These are phyloP conservation scores for Porites divaricata DNA, from an alignment of 92 coral and sea anemone genomes.

Conservation along the genomic window DNA sequence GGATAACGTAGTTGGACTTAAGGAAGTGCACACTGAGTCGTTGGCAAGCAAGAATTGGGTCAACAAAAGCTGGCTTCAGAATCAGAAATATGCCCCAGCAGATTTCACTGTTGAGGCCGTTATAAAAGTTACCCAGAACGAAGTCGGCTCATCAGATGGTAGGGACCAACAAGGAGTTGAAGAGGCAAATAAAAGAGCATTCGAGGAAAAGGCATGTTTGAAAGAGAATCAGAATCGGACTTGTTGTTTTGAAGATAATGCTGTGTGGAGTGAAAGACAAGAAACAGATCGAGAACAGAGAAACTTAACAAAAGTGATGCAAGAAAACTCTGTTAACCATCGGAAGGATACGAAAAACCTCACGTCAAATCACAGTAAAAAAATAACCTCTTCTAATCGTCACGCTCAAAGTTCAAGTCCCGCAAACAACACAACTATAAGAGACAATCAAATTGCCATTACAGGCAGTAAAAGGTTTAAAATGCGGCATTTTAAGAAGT, in stretches of 20 bases:
- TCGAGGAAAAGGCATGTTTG: not conserved
- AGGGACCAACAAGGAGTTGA: not conserved
- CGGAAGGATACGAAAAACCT: not conserved
- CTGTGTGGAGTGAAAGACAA: too few relatives aligned
- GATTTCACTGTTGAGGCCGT: not conserved
- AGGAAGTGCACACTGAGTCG: not conserved
- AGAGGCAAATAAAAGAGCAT: not conserved
- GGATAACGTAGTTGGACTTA: not conserved
- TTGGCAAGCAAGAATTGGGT: not conserved
- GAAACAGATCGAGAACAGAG: not conserved
- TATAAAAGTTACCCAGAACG: not conserved
- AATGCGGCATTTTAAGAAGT: slow-evolving; percentile 41
- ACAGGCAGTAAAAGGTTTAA: not conserved
- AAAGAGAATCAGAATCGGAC: not conserved
- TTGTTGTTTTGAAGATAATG: not conserved
- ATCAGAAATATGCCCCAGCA: not conserved
- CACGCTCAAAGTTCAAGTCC: not conserved
- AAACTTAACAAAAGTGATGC: not conserved
- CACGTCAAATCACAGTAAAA: not conserved
- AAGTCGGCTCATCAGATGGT: not conserved
- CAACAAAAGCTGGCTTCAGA: not conserved
- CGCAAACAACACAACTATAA: not conserved
- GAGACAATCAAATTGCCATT: not conserved
- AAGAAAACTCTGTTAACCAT: not conserved
- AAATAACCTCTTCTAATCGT: not conserved